Evolutionary conservation across 2,113 vertebrate species (phyloP), one percentile per base, ranked within the genome.

Genomic region (Etia nguti): DNA sequence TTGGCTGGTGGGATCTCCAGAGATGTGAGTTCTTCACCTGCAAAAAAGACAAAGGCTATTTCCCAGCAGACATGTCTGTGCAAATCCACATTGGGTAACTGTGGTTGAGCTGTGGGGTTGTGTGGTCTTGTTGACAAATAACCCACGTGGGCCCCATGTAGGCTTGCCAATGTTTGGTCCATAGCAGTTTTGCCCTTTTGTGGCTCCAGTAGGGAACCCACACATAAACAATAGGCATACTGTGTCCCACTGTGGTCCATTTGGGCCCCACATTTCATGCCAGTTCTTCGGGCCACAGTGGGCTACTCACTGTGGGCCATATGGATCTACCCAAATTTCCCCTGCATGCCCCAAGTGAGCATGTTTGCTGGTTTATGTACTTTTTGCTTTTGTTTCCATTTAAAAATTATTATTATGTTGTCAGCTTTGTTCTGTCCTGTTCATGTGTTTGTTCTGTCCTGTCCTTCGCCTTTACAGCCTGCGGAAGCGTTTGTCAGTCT

Each of bases 1-100:
- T 94, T 99, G 98, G 98, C 95, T 99, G 93, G 97, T 99, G 36
- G 98, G 98, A 4, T 99, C 98, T 26, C 98, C 98, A 3, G 98
- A 99, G 95, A 99, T 99, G 98, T 99, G 92, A 93, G 96, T 93
- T 7, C 15, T 10, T 56, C 36, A 4, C 6, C 13, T 50, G 2
- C 2, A 15, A 13, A 12, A 52, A 36, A 68, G 5, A 38, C 5
- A 10, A 22, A 6, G 31, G 70, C 31, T 50, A 77, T 75, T 75
- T 73, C n/a, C 13, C 0, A 46, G 41, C 41, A 73, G 22, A 73
- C 41, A 18, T 46, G 68, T 73, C 22, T 26, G 15, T 46, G 68
- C 41, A 18, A 26, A 29, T 26, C 68, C 68, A 73, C 41, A 48
- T 10, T 29, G 41, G 68, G 13, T 73, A 48, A 15, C 16, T 73